Conservation (phyloP, 1,140 invertebrate genomes). For the Aphelenchoides avenae region DNA sequence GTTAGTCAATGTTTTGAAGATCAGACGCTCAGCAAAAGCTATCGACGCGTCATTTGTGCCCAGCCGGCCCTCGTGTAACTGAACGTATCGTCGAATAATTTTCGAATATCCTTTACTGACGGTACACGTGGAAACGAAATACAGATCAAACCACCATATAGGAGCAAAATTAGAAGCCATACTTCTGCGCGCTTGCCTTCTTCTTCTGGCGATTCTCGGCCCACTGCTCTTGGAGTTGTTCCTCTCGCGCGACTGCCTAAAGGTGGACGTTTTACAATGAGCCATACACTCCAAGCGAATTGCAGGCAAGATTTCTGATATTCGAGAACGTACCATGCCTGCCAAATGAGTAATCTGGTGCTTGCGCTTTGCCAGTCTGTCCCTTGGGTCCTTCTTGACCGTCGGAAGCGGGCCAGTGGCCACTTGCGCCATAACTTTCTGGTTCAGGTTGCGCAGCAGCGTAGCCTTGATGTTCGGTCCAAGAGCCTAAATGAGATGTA, state of each 20-base stretch:
- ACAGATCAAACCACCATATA: too few relatives aligned
- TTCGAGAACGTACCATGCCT: constrained; percentile 21
- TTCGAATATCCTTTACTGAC: too few relatives aligned
- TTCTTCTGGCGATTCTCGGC: constrained; percentile 47
- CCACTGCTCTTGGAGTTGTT: constrained; percentile 48
- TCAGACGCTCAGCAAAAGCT: too few relatives aligned
- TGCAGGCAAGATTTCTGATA: not conserved
- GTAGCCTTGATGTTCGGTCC: constrained; percentile 47
- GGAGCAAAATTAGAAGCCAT: constrained; percentile 52
- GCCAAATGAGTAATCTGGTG: constrained; percentile 52
- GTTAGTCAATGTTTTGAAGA: too few relatives aligned
- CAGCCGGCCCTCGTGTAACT: too few relatives aligned
- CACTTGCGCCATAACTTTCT: constrained; percentile 32
- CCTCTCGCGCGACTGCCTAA: constrained; percentile 47
- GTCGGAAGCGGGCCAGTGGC: constrained; percentile 32
- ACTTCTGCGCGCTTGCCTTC: constrained; percentile 39
- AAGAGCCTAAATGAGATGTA: constrained; percentile 19
- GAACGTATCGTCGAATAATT: too few relatives aligned
- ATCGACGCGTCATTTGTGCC: too few relatives aligned
- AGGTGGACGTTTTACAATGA: too few relatives aligned
- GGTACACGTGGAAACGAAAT: too few relatives aligned
- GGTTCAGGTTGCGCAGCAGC: constrained; percentile 42
- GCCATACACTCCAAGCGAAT: constrained; percentile 5
- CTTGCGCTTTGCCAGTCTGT: constrained; percentile 44
- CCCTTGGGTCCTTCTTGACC: constrained; percentile 30